Base-by-base conservation (phyloP, 2,888 invertebrate genomes). In the Philonicus albiceps region DNA sequence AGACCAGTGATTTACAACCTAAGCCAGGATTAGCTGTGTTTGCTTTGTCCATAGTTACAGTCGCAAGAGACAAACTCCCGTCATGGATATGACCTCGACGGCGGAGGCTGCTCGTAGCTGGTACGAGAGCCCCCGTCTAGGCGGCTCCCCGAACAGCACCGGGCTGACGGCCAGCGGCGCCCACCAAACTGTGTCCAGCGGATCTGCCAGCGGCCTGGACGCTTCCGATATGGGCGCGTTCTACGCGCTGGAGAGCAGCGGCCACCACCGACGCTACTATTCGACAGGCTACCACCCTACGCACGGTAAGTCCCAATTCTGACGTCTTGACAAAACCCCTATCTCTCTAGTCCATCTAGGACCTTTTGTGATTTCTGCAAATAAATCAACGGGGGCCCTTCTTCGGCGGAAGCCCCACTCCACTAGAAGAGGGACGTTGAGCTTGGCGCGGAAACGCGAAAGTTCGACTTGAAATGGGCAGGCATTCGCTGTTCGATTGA, bases 31-130 rank as follows among this genome's bases (percentile, higher is more conserved):
- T 74, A 27, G 43, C 78, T 78, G 78, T 43, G 37, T 78, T 78
- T 22, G 13, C 34, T 22, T 78, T 78, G 19, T 27, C 27, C n/a
- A 1, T 78, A 37, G 74, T 74, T 74, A n/a, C n/a, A 34, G 74
- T 78, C 37, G 43, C 37, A n/a, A 78, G 27, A 73, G 40, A 84
- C n/a, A 80, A 76, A 85, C 22, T 76, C 40, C 43, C 43, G 86
- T 40, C 84, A 92, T 92, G 92, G 92, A 92, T 92, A 92, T 92
- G 92, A 92, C 93, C 89, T 92, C 92, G 90, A 92, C 93, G 90
- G 92, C 92, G 90, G 92, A 92, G 91, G 91, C 92, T 90, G 92
- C 92, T 88, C 92, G 92, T 90, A 92, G 92, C 90, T 92, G 92
- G 92, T 92, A 92, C 88, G 92, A 92, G 88, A 92, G 90, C 91